Evolutionary conservation across 2,113 vertebrate genomes (phyloP).

Genomic region (Grantiella picta): DNA sequence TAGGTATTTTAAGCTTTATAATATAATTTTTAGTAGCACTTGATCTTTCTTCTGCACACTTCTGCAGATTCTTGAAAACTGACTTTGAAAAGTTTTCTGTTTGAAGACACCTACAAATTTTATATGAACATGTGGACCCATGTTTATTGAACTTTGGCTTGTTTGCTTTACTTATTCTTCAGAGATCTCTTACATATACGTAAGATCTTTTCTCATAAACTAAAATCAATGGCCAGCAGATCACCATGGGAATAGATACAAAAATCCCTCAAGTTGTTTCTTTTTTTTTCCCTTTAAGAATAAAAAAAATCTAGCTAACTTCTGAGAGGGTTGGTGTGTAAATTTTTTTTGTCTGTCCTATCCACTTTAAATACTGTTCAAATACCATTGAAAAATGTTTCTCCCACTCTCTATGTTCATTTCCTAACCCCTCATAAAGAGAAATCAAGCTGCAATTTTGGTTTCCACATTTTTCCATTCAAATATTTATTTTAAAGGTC

Average conservation of each 20-base stretch:
- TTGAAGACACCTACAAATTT: neutral
- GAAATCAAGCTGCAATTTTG: neutral
- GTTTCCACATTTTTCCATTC: neutral
- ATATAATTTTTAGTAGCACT: neutral
- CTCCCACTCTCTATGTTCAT: neutral
- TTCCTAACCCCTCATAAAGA: neutral
- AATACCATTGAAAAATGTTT: neutral
- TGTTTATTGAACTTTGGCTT: neutral
- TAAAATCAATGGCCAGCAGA: neutral
- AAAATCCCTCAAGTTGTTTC: neutral
- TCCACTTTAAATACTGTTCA: neutral
- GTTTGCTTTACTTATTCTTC: neutral
- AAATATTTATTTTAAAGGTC: neutral
- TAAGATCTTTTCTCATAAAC: neutral
- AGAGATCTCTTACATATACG: neutral
- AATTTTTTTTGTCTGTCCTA: neutral
- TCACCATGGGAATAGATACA: neutral
- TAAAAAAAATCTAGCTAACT: neutral
- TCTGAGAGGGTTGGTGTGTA: neutral
- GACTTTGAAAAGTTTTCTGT: neutral
- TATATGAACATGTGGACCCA: neutral
- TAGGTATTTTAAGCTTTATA: slow-evolving; percentile 24
- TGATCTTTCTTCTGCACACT: neutral
- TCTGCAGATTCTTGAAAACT: slow-evolving; percentile 23
- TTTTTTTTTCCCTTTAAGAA: neutral